Percentiles rank a stretch among this genome's conserved stretches.
Evolutionary conservation across 2,888 invertebrate genomes (phyloP).

Genomic region (Hofmannophila pseudospretella): DNA sequence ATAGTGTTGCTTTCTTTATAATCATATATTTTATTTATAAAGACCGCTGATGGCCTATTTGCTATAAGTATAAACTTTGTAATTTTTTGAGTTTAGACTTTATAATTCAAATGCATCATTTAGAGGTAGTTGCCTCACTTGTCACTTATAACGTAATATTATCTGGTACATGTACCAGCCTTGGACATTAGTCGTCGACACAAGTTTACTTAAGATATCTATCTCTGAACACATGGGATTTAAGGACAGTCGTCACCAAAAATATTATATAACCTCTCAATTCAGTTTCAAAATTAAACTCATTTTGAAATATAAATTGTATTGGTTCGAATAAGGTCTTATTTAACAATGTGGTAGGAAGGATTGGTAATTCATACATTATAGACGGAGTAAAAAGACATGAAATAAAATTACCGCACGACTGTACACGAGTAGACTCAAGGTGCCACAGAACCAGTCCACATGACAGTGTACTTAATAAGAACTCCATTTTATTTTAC

Average conservation of each 20-base stretch:
- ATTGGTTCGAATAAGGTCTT: no score
- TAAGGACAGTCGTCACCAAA: conserved; percentile 29
- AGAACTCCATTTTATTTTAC: conserved; percentile 40
- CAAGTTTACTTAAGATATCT: conserved; percentile 46
- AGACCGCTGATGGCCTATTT: no score
- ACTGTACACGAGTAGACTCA: conserved; percentile 29
- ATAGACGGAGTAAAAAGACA: neutral
- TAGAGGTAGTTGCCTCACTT: conserved; percentile 43
- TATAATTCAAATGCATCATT: no score
- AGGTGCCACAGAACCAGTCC: conserved; percentile 42
- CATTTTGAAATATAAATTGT: neutral
- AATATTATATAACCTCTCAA: neutral
- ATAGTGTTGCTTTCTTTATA: no score
- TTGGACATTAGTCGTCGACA: conserved; percentile 44
- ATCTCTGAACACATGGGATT: conserved; percentile 39
- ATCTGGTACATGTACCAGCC: conserved; percentile 34
- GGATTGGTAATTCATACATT: no score
- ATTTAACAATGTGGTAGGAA: no score
- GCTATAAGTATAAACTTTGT: no score
- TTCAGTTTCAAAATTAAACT: neutral
- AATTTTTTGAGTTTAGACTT: no score
- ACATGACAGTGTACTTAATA: conserved; percentile 35
- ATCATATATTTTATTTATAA: no score
- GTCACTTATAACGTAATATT: conserved; percentile 37
- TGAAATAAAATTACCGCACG: conserved; percentile 12